Base-by-base conservation (phyloP, 2,888 invertebrate genomes). In the Sericinus montela region DNA sequence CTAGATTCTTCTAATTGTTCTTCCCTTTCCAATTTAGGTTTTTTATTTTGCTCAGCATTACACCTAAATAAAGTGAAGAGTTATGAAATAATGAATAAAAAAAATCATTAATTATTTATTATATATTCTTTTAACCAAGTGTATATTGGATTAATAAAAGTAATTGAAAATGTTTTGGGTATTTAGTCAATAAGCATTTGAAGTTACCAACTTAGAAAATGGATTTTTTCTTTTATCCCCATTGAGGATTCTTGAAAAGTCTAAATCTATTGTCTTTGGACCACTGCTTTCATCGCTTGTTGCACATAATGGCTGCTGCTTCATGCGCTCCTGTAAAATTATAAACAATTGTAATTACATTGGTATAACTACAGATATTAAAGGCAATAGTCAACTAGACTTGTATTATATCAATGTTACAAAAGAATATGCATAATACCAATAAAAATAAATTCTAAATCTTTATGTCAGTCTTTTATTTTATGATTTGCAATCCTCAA, bases 161-260 rank as follows among this genome's bases (percentile, higher is more conserved):
- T 23, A 8, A 25, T 7, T 8, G 6, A 8, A 25, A 25, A 25
- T 8, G 8, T 25, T 25, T 25, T 25, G 8, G 25, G 8, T 5
- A 8, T 25, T 25, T 5, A 7, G n/a, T 25, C 8, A 8, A 25
- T 8, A 25, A 25, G 7, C 7, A 25, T 25, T 8, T 25, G 7
- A 11, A 6, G 30, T 3, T 8, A 69, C 90, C 75, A 73, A 91
- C 91, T 91, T 93, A 15, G 90, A 83, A 81, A 95, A 96, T 7
- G 95, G 95, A 76, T 95, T 95, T 69, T 92, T 94, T 44, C 95
- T 91, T 69, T 95, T 95, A 42, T 91, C 91, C 15, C 90, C 77
- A 53, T 86, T 74, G 3, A 80, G 57, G 14, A 89, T 66, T 58
- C 83, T 80, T 32, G 90, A 86, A 59, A 90, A 88, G 66, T 90